Evolutionary conservation across 2,797 vertebrate genomes (phyloP).

Genomic region (Phrynocephalus vlangalii): DNA sequence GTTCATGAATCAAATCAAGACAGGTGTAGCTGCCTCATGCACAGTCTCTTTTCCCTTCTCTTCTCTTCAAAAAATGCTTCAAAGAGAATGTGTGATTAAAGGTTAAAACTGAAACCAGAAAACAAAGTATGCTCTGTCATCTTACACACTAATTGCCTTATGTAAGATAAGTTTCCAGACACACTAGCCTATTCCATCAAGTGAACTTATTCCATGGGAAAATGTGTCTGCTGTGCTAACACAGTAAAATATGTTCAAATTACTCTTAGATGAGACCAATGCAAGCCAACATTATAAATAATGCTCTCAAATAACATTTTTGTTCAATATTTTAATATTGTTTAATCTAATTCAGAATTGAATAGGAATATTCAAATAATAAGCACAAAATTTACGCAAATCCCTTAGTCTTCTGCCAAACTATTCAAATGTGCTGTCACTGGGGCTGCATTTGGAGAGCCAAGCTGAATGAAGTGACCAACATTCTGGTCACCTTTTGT

Average conservation of each 20-base stretch:
- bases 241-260: not conserved
- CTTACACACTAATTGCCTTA: not conserved
- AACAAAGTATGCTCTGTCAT: not conserved
- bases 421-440: not conserved
- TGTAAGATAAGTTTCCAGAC: not conserved
- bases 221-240: not conserved
- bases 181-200: not conserved
- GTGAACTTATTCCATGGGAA: not conserved
- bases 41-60: no score
- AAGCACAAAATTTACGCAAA: not conserved
- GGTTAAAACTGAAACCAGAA: not conserved
- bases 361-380: not conserved
- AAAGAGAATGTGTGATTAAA: not conserved
- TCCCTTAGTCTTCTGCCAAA: not conserved
- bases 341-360: not conserved
- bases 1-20: constrained; percentile 16
- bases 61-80: not conserved
- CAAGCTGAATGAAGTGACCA: no score
- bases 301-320: not conserved
- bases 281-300: not conserved
- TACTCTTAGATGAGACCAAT: not conserved
- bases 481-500: not conserved
- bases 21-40: not conserved
- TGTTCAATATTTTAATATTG: not conserved
- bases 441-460: not conserved